A percentile compares a stretch with the other conserved stretches of the same genome.
Conservation (phyloP, 53 echinoderm and acorn worm genomes). For the Luidia sarsii region DNA sequence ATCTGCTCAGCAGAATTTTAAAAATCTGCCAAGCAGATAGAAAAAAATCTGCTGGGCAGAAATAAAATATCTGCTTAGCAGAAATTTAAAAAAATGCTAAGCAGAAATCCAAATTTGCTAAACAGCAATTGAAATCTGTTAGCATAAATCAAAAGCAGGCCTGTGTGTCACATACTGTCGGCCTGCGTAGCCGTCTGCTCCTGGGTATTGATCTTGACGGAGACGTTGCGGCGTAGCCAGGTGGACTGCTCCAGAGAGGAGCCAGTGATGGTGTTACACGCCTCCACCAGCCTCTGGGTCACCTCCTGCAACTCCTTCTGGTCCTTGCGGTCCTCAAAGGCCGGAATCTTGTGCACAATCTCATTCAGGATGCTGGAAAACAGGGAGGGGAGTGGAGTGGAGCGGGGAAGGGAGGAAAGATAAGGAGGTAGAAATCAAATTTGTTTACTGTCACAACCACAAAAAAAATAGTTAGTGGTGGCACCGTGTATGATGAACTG, state of each 20-base stretch:
- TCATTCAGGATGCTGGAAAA: constrained; percentile 86
- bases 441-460: too few species aligned
- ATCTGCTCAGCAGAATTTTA: too few species aligned
- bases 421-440: too few species aligned
- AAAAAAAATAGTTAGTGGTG: too few species aligned
- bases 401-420: too few species aligned
- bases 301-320: constrained; percentile 87
- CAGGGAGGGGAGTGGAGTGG: too few species aligned
- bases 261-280: constrained; percentile 90
- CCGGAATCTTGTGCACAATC: constrained; percentile 82
- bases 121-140: not conserved
- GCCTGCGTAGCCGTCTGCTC: constrained; percentile 57
- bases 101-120: not conserved
- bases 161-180: constrained; percentile 27
- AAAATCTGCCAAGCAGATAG: too few species aligned
- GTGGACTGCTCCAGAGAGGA: constrained; percentile 96
- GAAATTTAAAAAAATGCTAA: not conserved
- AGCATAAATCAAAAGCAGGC: not conserved
- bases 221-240: constrained; percentile 91
- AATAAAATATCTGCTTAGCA: not conserved
- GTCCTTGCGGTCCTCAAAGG: constrained; percentile 92
- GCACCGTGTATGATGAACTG: too few species aligned
- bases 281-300: constrained; percentile 83
- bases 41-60: too few species aligned
- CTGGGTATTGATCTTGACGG: constrained; percentile 83